Conservation (phyloP, 2,888 invertebrate genomes). For the Idaea dimidiata region DNA sequence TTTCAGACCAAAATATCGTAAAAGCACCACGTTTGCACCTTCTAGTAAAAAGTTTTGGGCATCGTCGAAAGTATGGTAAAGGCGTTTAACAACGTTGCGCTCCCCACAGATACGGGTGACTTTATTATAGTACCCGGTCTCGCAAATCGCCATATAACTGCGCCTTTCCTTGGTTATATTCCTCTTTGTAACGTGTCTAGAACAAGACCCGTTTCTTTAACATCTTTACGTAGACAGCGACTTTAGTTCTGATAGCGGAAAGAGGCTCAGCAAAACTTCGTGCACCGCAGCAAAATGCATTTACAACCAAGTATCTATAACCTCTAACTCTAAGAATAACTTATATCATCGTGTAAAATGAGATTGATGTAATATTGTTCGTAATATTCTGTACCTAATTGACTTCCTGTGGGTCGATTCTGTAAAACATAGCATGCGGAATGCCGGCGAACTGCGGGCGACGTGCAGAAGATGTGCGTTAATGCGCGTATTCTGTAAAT, state of each 20-base stretch:
- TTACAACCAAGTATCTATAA: no score
- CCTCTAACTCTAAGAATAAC: no score
- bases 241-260: constrained; percentile 2
- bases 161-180: constrained; percentile 72
- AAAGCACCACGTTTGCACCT: constrained; percentile 81
- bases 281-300: background rate
- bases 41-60: constrained; percentile 81
- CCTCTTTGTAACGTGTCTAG: constrained; percentile 67
- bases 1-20: constrained; percentile 80
- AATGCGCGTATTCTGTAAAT: no score
- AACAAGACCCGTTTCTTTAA: constrained; percentile 5
- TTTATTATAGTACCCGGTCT: constrained; percentile 79
- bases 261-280: background rate
- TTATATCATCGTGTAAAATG: no score
- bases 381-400: no score
- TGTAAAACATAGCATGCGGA: no score
- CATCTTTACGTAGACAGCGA: background rate
- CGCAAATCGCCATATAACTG: constrained; percentile 78
- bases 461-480: no score
- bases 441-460: no score
- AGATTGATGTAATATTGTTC: no score
- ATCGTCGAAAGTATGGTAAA: constrained; percentile 73
- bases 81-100: constrained; percentile 63
- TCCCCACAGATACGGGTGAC: constrained; percentile 71
- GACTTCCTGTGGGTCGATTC: no score